These are phyloP conservation scores for Cistogaster globosa DNA, from an alignment of 2,888 invertebrate genomes.

Conservation along the genomic window DNA sequence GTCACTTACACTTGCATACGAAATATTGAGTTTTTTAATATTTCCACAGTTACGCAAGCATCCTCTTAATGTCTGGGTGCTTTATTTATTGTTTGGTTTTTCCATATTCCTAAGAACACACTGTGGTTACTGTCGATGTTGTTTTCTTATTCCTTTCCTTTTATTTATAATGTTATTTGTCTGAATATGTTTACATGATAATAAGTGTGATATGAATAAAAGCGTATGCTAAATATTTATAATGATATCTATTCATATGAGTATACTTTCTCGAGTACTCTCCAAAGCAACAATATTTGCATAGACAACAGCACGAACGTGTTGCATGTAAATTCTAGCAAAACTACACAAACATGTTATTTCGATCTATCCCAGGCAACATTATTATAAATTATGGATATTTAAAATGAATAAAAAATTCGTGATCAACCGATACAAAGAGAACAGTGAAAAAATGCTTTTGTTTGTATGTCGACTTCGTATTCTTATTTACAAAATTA, in stretches of 20 bases:
- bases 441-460: no score
- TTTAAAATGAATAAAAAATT: no score
- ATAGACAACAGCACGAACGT: no score
- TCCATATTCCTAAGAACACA: slow-evolving; percentile 72
- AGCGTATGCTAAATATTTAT: not conserved
- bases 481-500: no score
- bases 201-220: slow-evolving; percentile 32
- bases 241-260: not conserved
- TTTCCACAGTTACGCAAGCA: slow-evolving; percentile 43
- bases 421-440: no score
- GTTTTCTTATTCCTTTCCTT: not conserved
- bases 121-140: slow-evolving; percentile 48
- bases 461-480: no score
- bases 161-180: slow-evolving; percentile 49
- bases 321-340: no score
- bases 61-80: slow-evolving; percentile 36
- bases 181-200: slow-evolving; percentile 34
- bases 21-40: not conserved
- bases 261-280: no score
- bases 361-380: not conserved
- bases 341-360: not conserved
- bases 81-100: slow-evolving; percentile 56
- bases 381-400: no score
- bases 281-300: no score
- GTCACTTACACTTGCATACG: not conserved